Percentiles rank a stretch among this genome's conserved stretches.
Conservation (phyloP, 1,140 invertebrate species). For the Ruditapes philippinarum region DNA sequence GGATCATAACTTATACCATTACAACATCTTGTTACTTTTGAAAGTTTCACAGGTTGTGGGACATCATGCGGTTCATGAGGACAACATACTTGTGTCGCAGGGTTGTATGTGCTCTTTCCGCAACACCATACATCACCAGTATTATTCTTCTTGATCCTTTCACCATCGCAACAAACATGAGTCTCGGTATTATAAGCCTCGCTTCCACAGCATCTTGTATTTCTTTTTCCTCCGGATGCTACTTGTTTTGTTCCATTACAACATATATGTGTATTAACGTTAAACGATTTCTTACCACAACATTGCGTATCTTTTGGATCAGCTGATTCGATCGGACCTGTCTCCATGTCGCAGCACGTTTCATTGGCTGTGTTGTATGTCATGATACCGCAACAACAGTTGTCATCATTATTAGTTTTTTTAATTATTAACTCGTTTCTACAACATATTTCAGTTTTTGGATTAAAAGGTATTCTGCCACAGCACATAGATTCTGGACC, state of each 20-base stretch:
- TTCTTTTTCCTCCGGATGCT: not conserved
- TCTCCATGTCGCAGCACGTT: slow-evolving; percentile 18
- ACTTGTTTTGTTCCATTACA: not conserved
- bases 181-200: slow-evolving; percentile 1
- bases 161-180: slow-evolving; percentile 18
- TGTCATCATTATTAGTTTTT: slow-evolving; percentile 28
- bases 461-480: slow-evolving; percentile 17
- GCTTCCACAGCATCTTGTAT: slow-evolving; percentile 25
- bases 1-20: slow-evolving; percentile 29
- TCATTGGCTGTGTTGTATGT: slow-evolving; percentile 20
- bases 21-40: slow-evolving; percentile 9
- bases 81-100: slow-evolving; percentile 28
- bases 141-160: not conserved
- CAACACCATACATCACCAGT: slow-evolving; percentile 19
- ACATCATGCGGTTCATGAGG: not conserved
- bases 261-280: not conserved
- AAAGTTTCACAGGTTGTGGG: not conserved
- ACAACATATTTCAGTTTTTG: slow-evolving; percentile 41
- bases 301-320: slow-evolving; percentile 4
- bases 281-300: slow-evolving; percentile 21
- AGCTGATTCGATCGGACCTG: not conserved
- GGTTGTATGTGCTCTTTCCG: slow-evolving; percentile 37
- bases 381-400: slow-evolving; percentile 41
- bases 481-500: slow-evolving; percentile 25
- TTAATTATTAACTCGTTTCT: not conserved